phyloP scores from a whole-genome alignment of 2,888 invertebrate species.

The Sycophila texana region DNA sequence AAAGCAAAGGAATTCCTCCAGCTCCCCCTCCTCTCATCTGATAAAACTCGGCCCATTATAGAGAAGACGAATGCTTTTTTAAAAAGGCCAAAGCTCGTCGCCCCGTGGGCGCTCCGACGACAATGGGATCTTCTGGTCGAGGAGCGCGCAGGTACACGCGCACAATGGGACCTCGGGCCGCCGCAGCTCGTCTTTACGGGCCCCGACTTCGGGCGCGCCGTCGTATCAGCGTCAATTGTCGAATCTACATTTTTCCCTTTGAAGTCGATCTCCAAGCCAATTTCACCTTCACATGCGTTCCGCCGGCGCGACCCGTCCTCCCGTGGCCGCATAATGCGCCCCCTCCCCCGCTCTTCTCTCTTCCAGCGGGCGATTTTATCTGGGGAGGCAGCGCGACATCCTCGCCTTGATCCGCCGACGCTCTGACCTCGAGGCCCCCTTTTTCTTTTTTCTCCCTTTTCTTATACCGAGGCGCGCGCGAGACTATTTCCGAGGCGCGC shows the following conservation, averaged over 20 bases:
- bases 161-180: neutral
- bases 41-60: neutral
- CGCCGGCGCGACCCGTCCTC: neutral
- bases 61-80: conserved; percentile 19
- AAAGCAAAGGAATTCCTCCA: too few relatives aligned
- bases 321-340: neutral
- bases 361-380: conserved; percentile 67
- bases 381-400: conserved; percentile 70
- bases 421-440: conserved; percentile 55
- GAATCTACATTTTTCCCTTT: conserved; percentile 25
- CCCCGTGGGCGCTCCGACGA: neutral
- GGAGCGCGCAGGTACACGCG: neutral
- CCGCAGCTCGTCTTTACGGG: neutral
- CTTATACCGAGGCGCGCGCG: neutral
- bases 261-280: conserved; percentile 4
- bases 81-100: neutral
- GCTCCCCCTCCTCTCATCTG: too few relatives aligned
- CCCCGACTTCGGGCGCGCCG: neutral
- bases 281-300: conserved; percentile 10
- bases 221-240: conserved; percentile 15
- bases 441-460: conserved; percentile 32
- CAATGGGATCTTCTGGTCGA: neutral
- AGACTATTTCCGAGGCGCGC: neutral
- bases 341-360: neutral
- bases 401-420: conserved; percentile 72